Evolutionary conservation across 1,140 invertebrate genomes (phyloP).

Genomic region (Leptinotarsa defecta): DNA sequence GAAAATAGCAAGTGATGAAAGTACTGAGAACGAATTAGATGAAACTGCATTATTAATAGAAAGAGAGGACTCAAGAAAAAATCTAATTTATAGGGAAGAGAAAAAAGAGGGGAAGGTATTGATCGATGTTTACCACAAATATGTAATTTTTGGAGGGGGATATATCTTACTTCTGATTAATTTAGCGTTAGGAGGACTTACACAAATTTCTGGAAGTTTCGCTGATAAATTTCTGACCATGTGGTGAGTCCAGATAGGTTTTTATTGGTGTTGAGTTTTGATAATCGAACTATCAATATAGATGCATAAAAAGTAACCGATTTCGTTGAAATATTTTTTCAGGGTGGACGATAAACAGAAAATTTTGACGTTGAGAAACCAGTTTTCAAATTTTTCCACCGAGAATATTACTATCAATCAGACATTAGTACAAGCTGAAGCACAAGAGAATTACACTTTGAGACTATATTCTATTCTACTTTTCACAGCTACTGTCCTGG

Average conservation of each 20-base stretch:
- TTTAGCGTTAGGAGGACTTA: slow-evolving; percentile 19
- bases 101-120: slow-evolving; percentile 42
- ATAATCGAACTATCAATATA: too few relatives aligned
- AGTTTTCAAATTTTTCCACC: background rate
- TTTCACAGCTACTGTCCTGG: background rate
- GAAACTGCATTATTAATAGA: slow-evolving; percentile 22
- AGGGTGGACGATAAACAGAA: slow-evolving; percentile 39
- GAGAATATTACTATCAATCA: slow-evolving; percentile 14
- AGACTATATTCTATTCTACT: slow-evolving; percentile 34
- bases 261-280: too few relatives aligned
- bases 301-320: too few relatives aligned
- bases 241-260: slow-evolving; percentile 37
- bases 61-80: slow-evolving; percentile 21
- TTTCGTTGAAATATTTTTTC: slow-evolving; percentile 54
- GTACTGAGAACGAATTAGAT: slow-evolving; percentile 13
- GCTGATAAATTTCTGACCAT: slow-evolving; percentile 38
- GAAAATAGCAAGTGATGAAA: slow-evolving; percentile 23
- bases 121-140: slow-evolving; percentile 40
- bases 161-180: slow-evolving; percentile 30
- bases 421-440: slow-evolving; percentile 5
- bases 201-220: slow-evolving; percentile 38
- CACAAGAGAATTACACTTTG: slow-evolving; percentile 21
- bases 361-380: background rate
- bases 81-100: slow-evolving; percentile 40
- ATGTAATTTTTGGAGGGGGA: slow-evolving; percentile 43